phyloP scores from a whole-genome alignment of 2,113 vertebrate species.

The Hipposideros armiger region DNA sequence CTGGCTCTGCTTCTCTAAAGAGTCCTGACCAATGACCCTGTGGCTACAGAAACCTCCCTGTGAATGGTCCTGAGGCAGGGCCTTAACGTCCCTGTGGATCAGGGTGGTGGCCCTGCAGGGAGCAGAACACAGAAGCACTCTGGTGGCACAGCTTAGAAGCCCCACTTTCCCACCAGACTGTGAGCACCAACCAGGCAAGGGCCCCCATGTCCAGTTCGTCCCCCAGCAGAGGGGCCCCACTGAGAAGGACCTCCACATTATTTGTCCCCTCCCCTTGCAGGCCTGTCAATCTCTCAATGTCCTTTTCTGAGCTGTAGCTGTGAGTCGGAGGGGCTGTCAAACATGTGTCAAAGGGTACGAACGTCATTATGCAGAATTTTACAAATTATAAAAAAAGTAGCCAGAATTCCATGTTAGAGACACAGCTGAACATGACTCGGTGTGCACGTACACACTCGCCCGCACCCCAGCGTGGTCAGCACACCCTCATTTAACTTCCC shows the following conservation, averaged over 20 bases:
- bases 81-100: background rate
- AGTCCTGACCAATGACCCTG: background rate
- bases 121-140: background rate
- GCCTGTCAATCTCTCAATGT: background rate
- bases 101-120: background rate
- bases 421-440: too few relatives aligned
- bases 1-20: background rate
- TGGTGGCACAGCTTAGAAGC: background rate
- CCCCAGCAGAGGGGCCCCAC: background rate
- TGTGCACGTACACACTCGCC: too few relatives aligned
- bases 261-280: background rate
- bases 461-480: too few relatives aligned
- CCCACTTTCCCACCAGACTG: background rate
- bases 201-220: fast-evolving
- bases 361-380: background rate
- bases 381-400: too few relatives aligned
- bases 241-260: background rate
- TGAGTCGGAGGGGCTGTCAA: background rate
- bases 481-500: too few relatives aligned
- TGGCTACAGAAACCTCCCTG: background rate
- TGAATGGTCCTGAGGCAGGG: background rate
- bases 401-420: too few relatives aligned
- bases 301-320: background rate
- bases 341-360: background rate
- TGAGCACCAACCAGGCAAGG: fast-evolving